Conservation (phyloP, 2,113 vertebrate genomes). For the Barnardius zonarius region DNA sequence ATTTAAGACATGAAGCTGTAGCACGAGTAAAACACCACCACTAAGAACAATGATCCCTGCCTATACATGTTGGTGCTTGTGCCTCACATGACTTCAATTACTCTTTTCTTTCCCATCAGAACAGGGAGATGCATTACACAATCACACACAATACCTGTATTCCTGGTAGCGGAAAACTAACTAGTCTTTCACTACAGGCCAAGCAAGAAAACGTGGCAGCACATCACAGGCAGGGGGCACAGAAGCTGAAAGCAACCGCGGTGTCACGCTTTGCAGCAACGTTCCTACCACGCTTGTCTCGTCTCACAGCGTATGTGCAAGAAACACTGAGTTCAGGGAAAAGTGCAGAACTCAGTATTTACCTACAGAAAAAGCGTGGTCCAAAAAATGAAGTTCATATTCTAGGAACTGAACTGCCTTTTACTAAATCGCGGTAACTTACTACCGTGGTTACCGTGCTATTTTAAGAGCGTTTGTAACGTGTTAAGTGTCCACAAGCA, state of each 20-base stretch:
- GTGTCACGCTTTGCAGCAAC: not conserved
- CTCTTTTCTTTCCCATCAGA: not conserved
- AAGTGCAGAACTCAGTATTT: fast-evolving
- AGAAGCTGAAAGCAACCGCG: fast-evolving
- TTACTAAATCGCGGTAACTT: fast-evolving
- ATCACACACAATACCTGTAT: fast-evolving
- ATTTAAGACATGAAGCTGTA: not conserved
- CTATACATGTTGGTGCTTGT: not conserved
- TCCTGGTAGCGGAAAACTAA: not conserved
- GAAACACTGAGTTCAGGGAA: not conserved
- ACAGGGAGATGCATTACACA: not conserved
- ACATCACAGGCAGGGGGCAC: fast-evolving
- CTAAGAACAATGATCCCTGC: not conserved
- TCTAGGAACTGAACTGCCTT: not conserved
- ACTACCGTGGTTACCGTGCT: fast-evolving
- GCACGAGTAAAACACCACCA: not conserved
- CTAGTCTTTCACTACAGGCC: not conserved
- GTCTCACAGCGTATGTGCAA: not conserved
- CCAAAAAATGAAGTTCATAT: fast-evolving
- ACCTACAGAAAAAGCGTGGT: not conserved
- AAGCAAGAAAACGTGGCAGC: too few species aligned
- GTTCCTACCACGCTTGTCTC: fast-evolving
- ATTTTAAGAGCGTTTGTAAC: fast-evolving
- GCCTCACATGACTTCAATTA: not conserved
- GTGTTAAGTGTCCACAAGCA: fast-evolving